These are phyloP conservation scores for Arenicola marina DNA, from an alignment of 2,888 invertebrate genomes.

Conservation along the genomic window DNA sequence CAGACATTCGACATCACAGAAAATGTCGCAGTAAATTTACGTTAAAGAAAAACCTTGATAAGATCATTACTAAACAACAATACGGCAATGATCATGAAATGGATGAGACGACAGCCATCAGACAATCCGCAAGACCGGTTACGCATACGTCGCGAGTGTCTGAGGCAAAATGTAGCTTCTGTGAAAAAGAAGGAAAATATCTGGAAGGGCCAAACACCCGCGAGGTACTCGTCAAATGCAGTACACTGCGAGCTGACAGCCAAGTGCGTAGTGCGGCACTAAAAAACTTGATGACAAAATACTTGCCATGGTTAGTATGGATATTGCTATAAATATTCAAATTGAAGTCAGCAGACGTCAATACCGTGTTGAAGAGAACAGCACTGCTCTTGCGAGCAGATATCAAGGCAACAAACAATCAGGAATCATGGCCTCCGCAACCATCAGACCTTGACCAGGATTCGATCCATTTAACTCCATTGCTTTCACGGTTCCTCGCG, in stretches of 20 bases:
- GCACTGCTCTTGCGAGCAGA: not conserved
- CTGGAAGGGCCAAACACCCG: not conserved
- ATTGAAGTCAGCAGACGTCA: not conserved
- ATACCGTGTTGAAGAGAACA: not conserved
- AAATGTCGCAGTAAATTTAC: slow-evolving; percentile 4
- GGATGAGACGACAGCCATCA: not conserved
- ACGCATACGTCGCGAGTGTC: not conserved
- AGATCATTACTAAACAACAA: not conserved
- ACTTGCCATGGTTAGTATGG: no score
- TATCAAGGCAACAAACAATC: not conserved
- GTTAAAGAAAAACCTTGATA: not conserved
- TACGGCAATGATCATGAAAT: not conserved
- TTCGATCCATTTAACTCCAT: no score
- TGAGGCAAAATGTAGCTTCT: not conserved
- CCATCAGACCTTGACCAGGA: no score
- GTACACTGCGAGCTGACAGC: not conserved
- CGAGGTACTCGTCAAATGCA: not conserved
- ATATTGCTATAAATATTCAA: not conserved
- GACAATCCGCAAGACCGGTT: not conserved
- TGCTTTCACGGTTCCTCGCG: no score
- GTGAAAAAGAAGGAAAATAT: not conserved
- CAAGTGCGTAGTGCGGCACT: no score
- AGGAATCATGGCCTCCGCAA: not conserved
- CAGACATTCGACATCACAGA: not conserved
- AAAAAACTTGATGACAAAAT: no score